These are phyloP conservation scores for Drosophila mercatorum DNA, from an alignment of 2,888 invertebrate species.

Conservation along the genomic window DNA sequence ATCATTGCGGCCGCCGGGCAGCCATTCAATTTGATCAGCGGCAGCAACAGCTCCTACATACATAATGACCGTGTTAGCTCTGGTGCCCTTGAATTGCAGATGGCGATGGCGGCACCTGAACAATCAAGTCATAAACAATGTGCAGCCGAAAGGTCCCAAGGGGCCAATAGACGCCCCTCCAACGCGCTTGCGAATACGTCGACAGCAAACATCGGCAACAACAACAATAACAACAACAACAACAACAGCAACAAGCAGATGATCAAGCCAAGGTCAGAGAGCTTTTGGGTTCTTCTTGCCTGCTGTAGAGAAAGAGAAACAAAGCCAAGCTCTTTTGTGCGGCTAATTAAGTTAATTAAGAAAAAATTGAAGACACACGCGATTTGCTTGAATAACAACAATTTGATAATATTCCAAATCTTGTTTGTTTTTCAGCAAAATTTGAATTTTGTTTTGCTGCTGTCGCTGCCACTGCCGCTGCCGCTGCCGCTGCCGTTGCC, in stretches of 20 bases:
- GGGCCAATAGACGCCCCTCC: conserved; percentile 49
- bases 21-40: conserved; percentile 64
- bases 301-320: conserved; percentile 3
- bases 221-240: too few species aligned
- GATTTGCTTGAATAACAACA: conserved; percentile 63
- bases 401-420: conserved; percentile 65
- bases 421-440: conserved; percentile 50
- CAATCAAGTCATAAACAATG: conserved; percentile 79
- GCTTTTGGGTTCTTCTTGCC: conserved; percentile 51
- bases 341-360: conserved; percentile 71
- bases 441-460: conserved; percentile 50
- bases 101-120: conserved; percentile 59
- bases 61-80: conserved; percentile 55
- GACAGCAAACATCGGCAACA: conserved; percentile 12
- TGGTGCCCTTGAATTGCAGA: conserved; percentile 67
- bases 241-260: conserved; percentile 29
- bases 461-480: conserved; percentile 19
- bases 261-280: conserved; percentile 49
- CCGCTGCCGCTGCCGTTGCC: conserved; percentile 13
- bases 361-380: conserved; percentile 73
- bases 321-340: conserved; percentile 49
- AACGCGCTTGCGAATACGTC: conserved; percentile 47
- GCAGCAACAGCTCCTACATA: conserved; percentile 30
- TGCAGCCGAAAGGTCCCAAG: conserved; percentile 68
- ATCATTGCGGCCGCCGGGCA: conserved; percentile 62